Base-by-base conservation (phyloP, 2,797 vertebrate species). In the Intellagama lesueurii region DNA sequence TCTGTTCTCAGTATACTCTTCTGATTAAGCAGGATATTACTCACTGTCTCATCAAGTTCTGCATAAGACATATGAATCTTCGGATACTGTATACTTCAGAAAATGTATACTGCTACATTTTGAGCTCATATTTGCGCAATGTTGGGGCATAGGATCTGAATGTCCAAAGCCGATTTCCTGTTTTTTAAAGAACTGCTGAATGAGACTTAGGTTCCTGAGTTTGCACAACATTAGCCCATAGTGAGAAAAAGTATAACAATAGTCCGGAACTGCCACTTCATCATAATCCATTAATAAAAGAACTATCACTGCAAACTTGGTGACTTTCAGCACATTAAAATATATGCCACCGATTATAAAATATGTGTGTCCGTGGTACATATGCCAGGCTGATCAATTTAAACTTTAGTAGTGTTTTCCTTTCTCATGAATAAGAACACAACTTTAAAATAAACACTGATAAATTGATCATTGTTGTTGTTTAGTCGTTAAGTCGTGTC, bases 131-230 rank as follows among this genome's bases (percentile, higher is more conserved):
- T 75, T 66, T 75, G 72, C 69, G 82, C 35, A 88, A 82, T 82
- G 35, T 56, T 73, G 9, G 1, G 70, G 7, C 49, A 56, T n/a
- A 75, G 49, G 83, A 75, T 75, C 49, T 75, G 70, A 60, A 73
- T 56, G 24, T 82, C 82, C 87, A 60, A 64, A 66, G 70, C 35
- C 64, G 28, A 88, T 88, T 88, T 88, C 80, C 87, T 88, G 79
- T 88, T 87, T 49, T 73, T 22, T 47, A 75, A 73, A 88, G 56
- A 82, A 60, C 47, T 81, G 79, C 79, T 88, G 52, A 88, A 82
- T 75, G 52, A 52, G 30, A 40, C 28, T 44, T 52, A 75, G 35
- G 60, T 47, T 56, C 69, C 9, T 87, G 32, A 22, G 70, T 66
- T 64, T 47, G 60, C 70, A 11, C 72, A 88, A 49, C 8, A n/a